phyloP scores from a whole-genome alignment of 2,888 invertebrate species.

The Carcina quercana region DNA sequence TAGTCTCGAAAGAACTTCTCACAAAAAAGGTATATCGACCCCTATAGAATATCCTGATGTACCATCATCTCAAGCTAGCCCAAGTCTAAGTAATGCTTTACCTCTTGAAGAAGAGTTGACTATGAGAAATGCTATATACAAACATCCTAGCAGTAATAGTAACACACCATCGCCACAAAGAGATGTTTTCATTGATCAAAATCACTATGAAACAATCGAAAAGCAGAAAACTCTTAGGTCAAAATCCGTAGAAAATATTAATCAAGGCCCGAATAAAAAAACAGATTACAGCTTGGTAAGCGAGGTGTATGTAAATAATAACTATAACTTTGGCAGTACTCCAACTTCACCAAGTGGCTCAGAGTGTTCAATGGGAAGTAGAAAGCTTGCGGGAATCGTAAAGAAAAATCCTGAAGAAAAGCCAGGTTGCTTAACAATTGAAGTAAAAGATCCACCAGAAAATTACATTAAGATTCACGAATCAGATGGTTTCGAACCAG shows the following conservation, averaged over 20 bases:
- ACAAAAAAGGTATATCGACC: constrained; percentile 69
- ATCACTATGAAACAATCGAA: constrained; percentile 61
- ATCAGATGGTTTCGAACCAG: constrained; percentile 89
- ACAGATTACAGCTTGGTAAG: constrained; percentile 81
- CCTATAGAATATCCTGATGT: constrained; percentile 78
- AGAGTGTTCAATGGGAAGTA: constrained; percentile 73
- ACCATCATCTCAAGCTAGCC: constrained; percentile 81
- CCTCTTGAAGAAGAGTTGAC: constrained; percentile 88
- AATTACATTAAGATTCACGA: constrained; percentile 85
- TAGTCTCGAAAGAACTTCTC: constrained; percentile 78
- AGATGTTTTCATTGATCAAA: constrained; percentile 41
- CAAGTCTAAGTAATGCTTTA: constrained; percentile 81
- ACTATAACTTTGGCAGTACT: constrained; percentile 77
- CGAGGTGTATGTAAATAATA: constrained; percentile 86
- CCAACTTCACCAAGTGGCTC: constrained; percentile 75
- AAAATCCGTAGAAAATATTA: constrained; percentile 14
- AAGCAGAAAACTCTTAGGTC: constrained; percentile 29
- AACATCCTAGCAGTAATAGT: constrained; percentile 74
- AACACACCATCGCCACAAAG: constrained; percentile 59
- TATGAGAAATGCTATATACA: constrained; percentile 84
- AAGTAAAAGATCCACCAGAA: constrained; percentile 87
- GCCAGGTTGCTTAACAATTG: constrained; percentile 88
- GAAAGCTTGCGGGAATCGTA: constrained; percentile 67
- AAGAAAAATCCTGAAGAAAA: constrained; percentile 72
- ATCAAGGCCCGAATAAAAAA: constrained; percentile 42